Evolutionary conservation across 2,113 vertebrate species (phyloP).

Genomic region (Rhipidura dahli): DNA sequence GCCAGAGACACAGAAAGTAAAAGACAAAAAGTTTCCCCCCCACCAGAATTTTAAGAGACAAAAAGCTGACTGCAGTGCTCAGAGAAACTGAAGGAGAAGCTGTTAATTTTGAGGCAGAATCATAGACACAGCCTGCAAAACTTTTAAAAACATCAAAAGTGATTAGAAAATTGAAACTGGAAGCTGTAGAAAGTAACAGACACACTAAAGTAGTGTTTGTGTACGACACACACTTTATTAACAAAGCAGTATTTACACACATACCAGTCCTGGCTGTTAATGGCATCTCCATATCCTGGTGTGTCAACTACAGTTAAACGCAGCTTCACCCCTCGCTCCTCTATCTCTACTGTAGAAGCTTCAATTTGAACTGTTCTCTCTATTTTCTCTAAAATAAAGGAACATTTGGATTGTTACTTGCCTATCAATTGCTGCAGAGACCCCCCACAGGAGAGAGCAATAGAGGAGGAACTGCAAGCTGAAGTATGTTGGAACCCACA

Average conservation of each 20-base stretch:
- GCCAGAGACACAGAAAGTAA: background rate
- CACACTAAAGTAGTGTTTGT: background rate
- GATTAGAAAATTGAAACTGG: background rate
- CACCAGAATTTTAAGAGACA: background rate
- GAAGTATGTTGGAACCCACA: background rate
- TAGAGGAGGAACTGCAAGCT: background rate
- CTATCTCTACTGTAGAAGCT: conserved; percentile 92
- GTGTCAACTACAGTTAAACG: conserved; percentile 92
- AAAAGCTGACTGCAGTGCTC: background rate
- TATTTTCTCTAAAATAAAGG: conserved; percentile 83
- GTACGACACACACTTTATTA: background rate
- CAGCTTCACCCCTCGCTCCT: conserved; percentile 91
- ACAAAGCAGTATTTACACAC: background rate
- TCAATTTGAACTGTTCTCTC: conserved; percentile 93
- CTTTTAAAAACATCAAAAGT: background rate
- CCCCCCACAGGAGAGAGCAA: background rate
- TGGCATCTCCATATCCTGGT: conserved; percentile 91
- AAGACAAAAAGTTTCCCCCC: background rate
- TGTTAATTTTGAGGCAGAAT: background rate
- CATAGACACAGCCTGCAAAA: background rate
- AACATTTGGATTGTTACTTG: background rate
- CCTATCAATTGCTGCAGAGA: background rate
- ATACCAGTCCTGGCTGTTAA: conserved; percentile 93
- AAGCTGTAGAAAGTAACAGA: background rate
- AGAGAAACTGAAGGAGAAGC: background rate